Conservation (phyloP, 2,113 vertebrate genomes). For the Amphiprion ocellaris region DNA sequence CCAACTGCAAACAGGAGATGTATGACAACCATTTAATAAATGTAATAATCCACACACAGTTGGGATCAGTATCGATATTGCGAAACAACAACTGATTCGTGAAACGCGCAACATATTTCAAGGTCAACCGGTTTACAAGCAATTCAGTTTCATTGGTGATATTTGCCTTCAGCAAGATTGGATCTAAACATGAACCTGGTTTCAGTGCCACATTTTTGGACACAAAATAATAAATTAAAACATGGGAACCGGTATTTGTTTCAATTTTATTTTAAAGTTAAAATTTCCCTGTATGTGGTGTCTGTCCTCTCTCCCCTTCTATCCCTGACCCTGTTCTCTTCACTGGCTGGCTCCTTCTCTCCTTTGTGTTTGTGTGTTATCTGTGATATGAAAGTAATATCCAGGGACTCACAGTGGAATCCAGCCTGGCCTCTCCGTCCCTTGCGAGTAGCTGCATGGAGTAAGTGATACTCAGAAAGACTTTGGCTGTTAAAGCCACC, state of each 20-base stretch:
- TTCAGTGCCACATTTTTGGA: no score
- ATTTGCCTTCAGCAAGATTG: background rate
- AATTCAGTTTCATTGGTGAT: background rate
- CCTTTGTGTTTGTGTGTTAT: slow-evolving; percentile 69
- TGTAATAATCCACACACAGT: background rate
- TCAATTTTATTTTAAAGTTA: background rate
- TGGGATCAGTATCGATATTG: no score
- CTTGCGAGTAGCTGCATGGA: slow-evolving; percentile 61
- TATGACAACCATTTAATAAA: background rate
- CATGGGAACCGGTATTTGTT: background rate
- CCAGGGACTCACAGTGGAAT: slow-evolving; percentile 76
- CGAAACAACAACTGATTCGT: no score
- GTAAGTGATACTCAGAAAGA: slow-evolving; percentile 75
- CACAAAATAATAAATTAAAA: background rate
- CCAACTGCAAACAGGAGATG: background rate
- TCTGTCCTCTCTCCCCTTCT: slow-evolving; percentile 18
- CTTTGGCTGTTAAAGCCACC: slow-evolving; percentile 73
- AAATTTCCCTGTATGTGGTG: slow-evolving; percentile 26
- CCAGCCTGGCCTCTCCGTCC: slow-evolving; percentile 61
- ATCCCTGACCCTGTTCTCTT: slow-evolving; percentile 51
- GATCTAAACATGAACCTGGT: no score
- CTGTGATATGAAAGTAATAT: slow-evolving; percentile 79
- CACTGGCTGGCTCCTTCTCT: slow-evolving; percentile 41
- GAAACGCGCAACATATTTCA: no score
- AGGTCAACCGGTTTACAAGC: no score